Evolutionary conservation across 1,140 invertebrate species (phyloP), one percentile per base, ranked within the genome.

Genomic region (Nasonia giraulti): DNA sequence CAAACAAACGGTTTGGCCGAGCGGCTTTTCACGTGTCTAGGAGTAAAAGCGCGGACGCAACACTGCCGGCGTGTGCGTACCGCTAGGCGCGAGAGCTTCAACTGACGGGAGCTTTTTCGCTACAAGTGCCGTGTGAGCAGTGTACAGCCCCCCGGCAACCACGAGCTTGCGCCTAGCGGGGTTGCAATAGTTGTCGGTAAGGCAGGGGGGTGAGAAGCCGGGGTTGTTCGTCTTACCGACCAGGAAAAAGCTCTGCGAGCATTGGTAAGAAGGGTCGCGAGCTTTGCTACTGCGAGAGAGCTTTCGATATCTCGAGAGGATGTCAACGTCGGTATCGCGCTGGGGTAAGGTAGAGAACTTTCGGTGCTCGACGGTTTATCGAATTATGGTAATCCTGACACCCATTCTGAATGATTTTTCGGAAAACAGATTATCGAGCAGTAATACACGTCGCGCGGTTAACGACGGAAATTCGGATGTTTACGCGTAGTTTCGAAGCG

Each of bases 61-160:
- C 85, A 82, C 83, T 73, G 75, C 76, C 14, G 75, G 73, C 80
- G 78, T 85, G 86, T 87, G 85, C 87, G 84, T 85, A 69, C 75
- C 85, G 83, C 68, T 80, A 80, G 74, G 85, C 87, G 88, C 86
- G 85, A 86, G 80, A 87, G 74, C 86, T 83, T 74, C 83, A 68
- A 89, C 88, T 89, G 87, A 88, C 20, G 76, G 55, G 55, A 86
- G 77, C 83, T 83, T 66, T 33, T 0, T 6, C 4, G 33, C 71
- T 50, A 31, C 27, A 80, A 20, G 6, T n/a, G 75, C 75, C 37
- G 20, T 55, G 2, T 2, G 69, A n/a, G 86, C 50, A 85, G 83
- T 81, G 84, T 85, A 80, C 82, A 80, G 74, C 80, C 82, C 78
- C 84, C 71, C 2, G 14, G 47, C 68, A 27, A 83, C 27, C 81